Percentiles rank a stretch among this genome's conserved stretches.
Evolutionary conservation across 2,888 invertebrate genomes (phyloP).

Genomic region (Epinotia nisella): DNA sequence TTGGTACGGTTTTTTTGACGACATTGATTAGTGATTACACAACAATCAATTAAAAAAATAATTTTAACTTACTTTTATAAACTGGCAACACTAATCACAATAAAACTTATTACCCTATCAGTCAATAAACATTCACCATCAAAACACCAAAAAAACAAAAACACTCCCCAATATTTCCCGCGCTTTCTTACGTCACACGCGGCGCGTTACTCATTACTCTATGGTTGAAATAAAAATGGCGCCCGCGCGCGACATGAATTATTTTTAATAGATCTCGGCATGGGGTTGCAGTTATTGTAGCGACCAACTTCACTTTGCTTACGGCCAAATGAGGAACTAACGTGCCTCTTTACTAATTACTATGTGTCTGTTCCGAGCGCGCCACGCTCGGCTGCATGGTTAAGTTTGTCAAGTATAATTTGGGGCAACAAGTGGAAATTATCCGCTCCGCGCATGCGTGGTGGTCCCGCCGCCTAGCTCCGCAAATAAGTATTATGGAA

Average conservation of each 20-base stretch:
- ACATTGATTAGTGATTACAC: no score
- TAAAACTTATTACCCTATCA: neutral
- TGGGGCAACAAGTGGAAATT: constrained; percentile 78
- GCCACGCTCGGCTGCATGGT: constrained; percentile 2
- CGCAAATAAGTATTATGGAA: constrained; percentile 72
- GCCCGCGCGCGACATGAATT: constrained; percentile 56
- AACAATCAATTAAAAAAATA: neutral
- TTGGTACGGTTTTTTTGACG: no score
- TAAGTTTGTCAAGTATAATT: constrained; percentile 64
- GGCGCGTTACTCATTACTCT: constrained; percentile 68
- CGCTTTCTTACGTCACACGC: constrained; percentile 64
- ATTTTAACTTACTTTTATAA: constrained; percentile 10
- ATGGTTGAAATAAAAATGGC: constrained; percentile 72
- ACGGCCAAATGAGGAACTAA: constrained; percentile 11
- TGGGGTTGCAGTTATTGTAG: constrained; percentile 69
- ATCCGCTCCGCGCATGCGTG: constrained; percentile 81
- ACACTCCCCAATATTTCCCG: constrained; percentile 56
- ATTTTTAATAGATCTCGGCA: constrained; percentile 78
- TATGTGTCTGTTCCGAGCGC: neutral
- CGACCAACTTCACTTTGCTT: constrained; percentile 13
- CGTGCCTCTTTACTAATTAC: neutral
- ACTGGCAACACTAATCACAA: neutral
- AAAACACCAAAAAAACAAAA: constrained; percentile 45
- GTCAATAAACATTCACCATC: neutral
- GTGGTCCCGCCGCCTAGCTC: constrained; percentile 71